Evolutionary conservation across 2,888 invertebrate genomes (phyloP), one percentile per base, ranked within the genome.

Genomic region (Abrostola tripartita): DNA sequence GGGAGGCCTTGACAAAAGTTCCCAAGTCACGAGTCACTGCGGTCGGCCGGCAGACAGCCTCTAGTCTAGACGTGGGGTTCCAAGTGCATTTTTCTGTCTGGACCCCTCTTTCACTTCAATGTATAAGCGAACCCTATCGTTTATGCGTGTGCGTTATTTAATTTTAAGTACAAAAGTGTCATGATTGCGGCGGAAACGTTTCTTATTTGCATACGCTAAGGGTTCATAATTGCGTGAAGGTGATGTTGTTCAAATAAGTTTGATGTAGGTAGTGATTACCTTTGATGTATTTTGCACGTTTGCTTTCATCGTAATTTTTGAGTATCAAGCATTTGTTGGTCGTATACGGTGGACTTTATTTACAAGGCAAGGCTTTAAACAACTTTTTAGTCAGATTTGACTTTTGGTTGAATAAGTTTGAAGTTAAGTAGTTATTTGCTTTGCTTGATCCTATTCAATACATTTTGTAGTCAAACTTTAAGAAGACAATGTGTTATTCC

Each of bases 11-110:
- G 86, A 74, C 58, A 42, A 47, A 62, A 70, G 74, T 82, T 79
- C 81, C 76, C 59, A 88, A 82, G 87, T 90, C 83, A 79, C 59
- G 76, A 85, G 79, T 81, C 55, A 65, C 65, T 57, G 84, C 76
- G 81, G 86, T 76, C 79, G 59, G 71, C 74, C 78, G 42, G 74
- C 88, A 90, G 90, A 88, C 92, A 76, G 88, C 81, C 88, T 87
- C 83, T 83, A 88, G 94, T 94, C 94, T 94, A 94, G 94, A 94
- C 94, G 88, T 83, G 92, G 93, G 94, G 93, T 90, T 87, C 88
- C 85, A 85, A 93, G 92, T 93, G 93, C 93, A 93, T 92, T 93
- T 93, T 90, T 92, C 91, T 92, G 93, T 93, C 93, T 92, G 92
- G 89, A 90, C 89, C 91, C 92, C 91, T 90, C 88, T 80, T 84